Conservation (phyloP, 2,113 vertebrate species). For the Megaceryle torquata region DNA sequence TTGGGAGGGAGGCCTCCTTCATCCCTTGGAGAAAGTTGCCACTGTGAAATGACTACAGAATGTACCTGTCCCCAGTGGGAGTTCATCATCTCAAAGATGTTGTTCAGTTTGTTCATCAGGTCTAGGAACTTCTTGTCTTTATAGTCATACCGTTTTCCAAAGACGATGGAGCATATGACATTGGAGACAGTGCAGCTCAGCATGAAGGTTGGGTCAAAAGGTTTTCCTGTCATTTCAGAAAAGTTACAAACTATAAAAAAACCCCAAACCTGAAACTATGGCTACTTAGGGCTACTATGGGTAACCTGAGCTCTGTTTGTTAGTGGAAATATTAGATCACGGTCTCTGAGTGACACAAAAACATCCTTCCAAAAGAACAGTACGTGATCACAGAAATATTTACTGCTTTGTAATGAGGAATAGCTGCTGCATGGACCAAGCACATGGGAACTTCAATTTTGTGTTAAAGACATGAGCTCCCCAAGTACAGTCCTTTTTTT, state of each 20-base stretch:
- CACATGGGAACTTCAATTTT: neutral
- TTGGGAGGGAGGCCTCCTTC: neutral
- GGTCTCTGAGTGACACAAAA: neutral
- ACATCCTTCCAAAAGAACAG: neutral
- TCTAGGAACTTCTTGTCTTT: conserved; percentile 38
- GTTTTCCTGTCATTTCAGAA: neutral
- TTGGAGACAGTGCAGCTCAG: conserved; percentile 17
- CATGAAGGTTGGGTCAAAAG: conserved; percentile 29
- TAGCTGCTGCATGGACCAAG: neutral
- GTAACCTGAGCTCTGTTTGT: neutral
- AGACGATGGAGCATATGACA: conserved; percentile 25
- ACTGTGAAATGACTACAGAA: neutral
- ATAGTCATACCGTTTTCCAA: conserved; percentile 31
- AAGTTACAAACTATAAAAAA: neutral
- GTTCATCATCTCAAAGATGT: neutral
- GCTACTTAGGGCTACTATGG: neutral
- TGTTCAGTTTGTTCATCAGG: conserved; percentile 22
- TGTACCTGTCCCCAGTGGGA: conserved; percentile 9
- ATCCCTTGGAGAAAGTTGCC: neutral
- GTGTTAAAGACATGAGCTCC: neutral
- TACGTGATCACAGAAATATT: neutral
- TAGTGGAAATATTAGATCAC: neutral
- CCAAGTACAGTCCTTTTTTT: neutral
- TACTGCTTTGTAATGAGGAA: neutral
- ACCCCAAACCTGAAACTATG: fast-evolving